Base-by-base conservation (phyloP, 64 coral and sea anemone species). In the Stichodactyla mertensii region DNA sequence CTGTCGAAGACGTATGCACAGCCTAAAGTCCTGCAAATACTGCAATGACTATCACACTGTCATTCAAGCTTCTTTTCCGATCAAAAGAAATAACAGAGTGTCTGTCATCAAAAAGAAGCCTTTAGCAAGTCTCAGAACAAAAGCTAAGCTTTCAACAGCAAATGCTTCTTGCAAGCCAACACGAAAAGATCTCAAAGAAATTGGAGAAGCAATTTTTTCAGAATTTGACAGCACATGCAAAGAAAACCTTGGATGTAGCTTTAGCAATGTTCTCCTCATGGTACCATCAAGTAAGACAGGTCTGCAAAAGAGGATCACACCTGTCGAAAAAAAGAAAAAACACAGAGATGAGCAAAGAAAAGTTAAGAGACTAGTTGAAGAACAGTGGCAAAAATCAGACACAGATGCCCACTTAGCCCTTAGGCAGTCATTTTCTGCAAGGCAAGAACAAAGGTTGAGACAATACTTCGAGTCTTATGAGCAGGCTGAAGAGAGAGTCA, bases 401-500 rank as follows among this genome's bases (percentile, higher is more conserved):
- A 51, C 61, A 16, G 61, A 64, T 20, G 13, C 61, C 13, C 61
- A 64, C 3, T 20, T 64, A 64, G 61, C 61, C 13, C 13, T 64
- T 15, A 51, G 77, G 26, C 77, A 80, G 77, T 80, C 45, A 19
- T 80, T 80, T 80, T 23, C 77, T 19, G 14, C 77, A 80, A 80
- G 77, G 26, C 22, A 80, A 80, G 26, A 80, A 51, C 77, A 80
- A 80, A 80, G 77, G 26, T 19, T 80, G 77, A 27, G 15, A 23
- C 14, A 15, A 51, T 80, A 80, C 45, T 80, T 80, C 26, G 45
- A 80, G 26, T 19, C 77, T 14, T 19, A 12, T 27, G 15, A 80
- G 77, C 22, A 80, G 77, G 77, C 77, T 80, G 77, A 27, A 80
- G 77, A 80, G 26, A 80, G 77, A 51, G 24, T 80, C 13, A 23